A percentile compares a stretch with the other conserved stretches of the same genome.
Evolutionary conservation across 1,140 invertebrate genomes (phyloP).

Genomic region (Bombus waltoni): DNA sequence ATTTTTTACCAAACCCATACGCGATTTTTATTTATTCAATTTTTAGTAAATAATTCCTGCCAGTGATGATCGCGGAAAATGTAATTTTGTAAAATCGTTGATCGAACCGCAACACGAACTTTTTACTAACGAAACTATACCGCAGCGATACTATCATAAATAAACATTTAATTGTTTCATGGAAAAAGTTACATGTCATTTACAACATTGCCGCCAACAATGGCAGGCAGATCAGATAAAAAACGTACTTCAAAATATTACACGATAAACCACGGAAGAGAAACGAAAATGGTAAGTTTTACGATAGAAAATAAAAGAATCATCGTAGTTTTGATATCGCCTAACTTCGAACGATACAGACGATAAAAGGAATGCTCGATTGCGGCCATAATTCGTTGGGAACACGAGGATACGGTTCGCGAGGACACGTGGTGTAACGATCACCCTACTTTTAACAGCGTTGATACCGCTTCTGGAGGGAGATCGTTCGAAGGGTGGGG

Average conservation of each 20-base stretch:
- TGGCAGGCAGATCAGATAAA: background rate
- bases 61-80: background rate
- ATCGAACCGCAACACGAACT: no score
- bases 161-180: no score
- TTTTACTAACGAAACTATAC: no score
- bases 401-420: background rate
- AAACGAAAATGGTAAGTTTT: background rate
- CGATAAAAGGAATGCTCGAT: background rate
- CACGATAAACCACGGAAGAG: background rate
- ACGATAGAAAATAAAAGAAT: background rate
- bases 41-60: no score
- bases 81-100: background rate
- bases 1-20: conserved; percentile 1
- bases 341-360: background rate
- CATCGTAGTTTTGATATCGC: no score
- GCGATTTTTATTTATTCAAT: background rate
- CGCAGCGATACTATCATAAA: no score
- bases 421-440: background rate
- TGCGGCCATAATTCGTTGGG: background rate
- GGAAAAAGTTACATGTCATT: background rate
- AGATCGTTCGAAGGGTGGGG: background rate
- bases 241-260: background rate
- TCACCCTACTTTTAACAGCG: conserved; percentile 54
- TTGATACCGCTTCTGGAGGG: conserved; percentile 15
- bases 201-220: no score